phyloP scores from a whole-genome alignment of 2,888 invertebrate genomes.

The Ennomos quercinarius region DNA sequence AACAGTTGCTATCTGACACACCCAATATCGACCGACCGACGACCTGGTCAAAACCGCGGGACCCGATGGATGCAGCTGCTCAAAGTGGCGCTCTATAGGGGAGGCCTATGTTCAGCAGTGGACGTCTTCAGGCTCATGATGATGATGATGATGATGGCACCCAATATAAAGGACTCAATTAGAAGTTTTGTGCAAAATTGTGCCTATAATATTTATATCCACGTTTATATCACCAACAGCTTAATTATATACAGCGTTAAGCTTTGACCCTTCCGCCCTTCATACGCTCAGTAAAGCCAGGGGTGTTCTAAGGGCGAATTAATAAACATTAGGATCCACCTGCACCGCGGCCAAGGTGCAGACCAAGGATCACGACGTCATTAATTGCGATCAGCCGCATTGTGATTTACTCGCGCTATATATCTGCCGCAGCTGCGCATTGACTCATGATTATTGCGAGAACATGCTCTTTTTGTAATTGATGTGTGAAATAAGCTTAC shows the following conservation, averaged over 20 bases:
- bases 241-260: slow-evolving; percentile 1
- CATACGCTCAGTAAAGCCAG: slow-evolving; percentile 11
- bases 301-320: slow-evolving; percentile 45
- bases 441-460: slow-evolving; percentile 69
- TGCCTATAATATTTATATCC: neutral
- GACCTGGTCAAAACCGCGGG: too few species aligned
- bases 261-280: slow-evolving; percentile 18
- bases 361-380: slow-evolving; percentile 55
- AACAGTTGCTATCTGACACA: too few species aligned
- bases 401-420: slow-evolving; percentile 75
- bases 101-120: too few species aligned
- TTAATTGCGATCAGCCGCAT: slow-evolving; percentile 67
- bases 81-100: too few species aligned
- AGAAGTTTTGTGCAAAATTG: slow-evolving; percentile 1
- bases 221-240: neutral
- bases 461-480: slow-evolving; percentile 31
- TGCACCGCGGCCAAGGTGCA: slow-evolving; percentile 36
- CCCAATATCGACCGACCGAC: too few species aligned
- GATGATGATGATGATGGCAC: too few species aligned
- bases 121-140: too few species aligned
- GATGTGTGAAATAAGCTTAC: slow-evolving; percentile 35
- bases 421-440: slow-evolving; percentile 72
- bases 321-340: slow-evolving; percentile 44
- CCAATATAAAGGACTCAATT: too few species aligned
- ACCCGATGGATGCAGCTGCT: too few species aligned